These are phyloP conservation scores for Adoxophyes honmai DNA, from an alignment of 1,140 invertebrate genomes.

Conservation along the genomic window DNA sequence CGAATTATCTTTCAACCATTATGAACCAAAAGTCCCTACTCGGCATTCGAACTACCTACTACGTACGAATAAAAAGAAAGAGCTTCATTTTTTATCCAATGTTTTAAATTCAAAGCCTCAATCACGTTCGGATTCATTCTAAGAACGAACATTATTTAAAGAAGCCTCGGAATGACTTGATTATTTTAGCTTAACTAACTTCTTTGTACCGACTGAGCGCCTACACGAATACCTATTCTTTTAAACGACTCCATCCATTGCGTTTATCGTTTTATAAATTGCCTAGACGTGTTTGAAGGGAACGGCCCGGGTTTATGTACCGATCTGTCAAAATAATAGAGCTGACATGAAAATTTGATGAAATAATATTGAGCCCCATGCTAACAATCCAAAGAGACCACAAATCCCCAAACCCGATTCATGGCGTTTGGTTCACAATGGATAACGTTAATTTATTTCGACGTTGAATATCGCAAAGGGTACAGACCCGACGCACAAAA, in stretches of 20 bases:
- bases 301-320: background rate
- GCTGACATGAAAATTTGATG: conserved; percentile 27
- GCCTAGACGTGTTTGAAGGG: background rate
- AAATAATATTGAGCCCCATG: conserved; percentile 22
- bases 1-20: background rate
- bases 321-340: conserved; percentile 18
- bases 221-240: background rate
- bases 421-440: conserved; percentile 31
- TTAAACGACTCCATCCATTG: background rate
- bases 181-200: conserved; percentile 7
- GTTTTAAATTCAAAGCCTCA: conserved; percentile 9
- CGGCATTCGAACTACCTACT: background rate
- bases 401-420: conserved; percentile 29
- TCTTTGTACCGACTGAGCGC: background rate
- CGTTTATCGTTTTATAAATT: background rate
- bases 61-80: background rate
- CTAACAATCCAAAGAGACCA: conserved; percentile 26
- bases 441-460: conserved; percentile 61
- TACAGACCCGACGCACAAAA: conserved; percentile 55
- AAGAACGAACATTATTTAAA: background rate
- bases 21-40: background rate
- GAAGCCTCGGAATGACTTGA: background rate
- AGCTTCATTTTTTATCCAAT: background rate
- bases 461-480: conserved; percentile 45
- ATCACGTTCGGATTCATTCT: background rate